Evolutionary conservation across 2,888 invertebrate genomes (phyloP), one percentile per base, ranked within the genome.

Genomic region (Lasioglossum marginatum): DNA sequence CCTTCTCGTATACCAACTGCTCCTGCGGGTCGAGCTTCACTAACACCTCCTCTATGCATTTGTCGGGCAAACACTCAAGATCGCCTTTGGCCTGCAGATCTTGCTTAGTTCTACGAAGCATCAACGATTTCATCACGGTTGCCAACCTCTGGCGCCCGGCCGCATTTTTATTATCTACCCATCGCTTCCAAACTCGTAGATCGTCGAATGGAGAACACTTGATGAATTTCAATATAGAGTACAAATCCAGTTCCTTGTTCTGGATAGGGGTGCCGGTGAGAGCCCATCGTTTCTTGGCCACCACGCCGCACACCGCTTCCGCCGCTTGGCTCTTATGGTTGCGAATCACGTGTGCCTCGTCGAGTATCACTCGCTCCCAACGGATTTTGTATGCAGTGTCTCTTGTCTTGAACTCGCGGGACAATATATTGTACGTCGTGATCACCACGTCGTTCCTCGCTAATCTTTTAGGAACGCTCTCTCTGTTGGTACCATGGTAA

Each of bases 201-300:
- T 99, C 99, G 94, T 99, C 98, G 94, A 99, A 99, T 0, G 99
- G 99, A 12, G 97, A 96, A 93, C 98, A 98, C 23, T 97, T 96
- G 14, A 99, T 95, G 95, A 99, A 99, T 94, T 98, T 98, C 23
- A 98, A 94, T 72, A 98, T 95, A 0, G 98, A 97, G 95, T 97
- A 98, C 63, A 98, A 96, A 94, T 98, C 99, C 83, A 97, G 95
- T 93, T 98, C 97, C 94, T 98, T 98, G 95, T 99, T 99, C 93
- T 99, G 99, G 68, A 99, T 97, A 0, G 99, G 99, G 0, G 99
- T 99, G 43, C 99, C 99, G 0, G 99, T 99, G 34, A 99, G 96
- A 0, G 97, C 97, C 98, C 98, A 98, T 19, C 98, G 97, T 95
- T 96, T 10, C 1, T 71, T 70, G 0, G 97, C 97, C 0, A 94